These are phyloP conservation scores for Osedax fenrisi DNA, from an alignment of 2,888 invertebrate species.

Conservation along the genomic window DNA sequence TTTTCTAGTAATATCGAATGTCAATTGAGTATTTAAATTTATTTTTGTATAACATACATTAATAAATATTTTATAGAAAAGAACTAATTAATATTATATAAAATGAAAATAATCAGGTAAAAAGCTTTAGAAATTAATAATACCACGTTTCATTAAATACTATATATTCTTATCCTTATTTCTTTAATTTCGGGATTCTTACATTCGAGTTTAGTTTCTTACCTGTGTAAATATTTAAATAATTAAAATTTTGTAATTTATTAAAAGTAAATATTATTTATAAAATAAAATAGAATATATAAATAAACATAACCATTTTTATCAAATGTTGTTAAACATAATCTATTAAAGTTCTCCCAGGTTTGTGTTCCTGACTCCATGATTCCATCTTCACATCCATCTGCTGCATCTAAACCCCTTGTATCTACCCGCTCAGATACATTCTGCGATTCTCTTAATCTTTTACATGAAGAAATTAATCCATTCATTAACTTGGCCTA, in stretches of 20 bases:
- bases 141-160: too few species aligned
- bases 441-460: not conserved
- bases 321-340: constrained; percentile 25
- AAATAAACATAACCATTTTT: constrained; percentile 9
- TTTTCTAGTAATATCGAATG: too few species aligned
- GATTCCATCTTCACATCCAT: constrained; percentile 3
- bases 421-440: not conserved
- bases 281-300: not conserved
- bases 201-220: not conserved
- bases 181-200: not conserved
- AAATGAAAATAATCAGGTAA: too few species aligned
- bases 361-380: constrained; percentile 15
- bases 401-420: not conserved
- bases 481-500: not conserved
- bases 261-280: not conserved
- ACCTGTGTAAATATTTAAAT: not conserved
- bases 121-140: too few species aligned
- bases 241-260: too few species aligned
- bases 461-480: not conserved
- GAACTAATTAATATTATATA: too few species aligned
- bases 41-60: too few species aligned
- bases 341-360: constrained; percentile 23
- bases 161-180: too few species aligned
- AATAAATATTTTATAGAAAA: too few species aligned
- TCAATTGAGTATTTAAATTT: too few species aligned